A percentile compares a stretch with the other conserved stretches of the same genome.
These are phyloP conservation scores for Oenanthe oenanthe DNA, from an alignment of 2,113 vertebrate species.

Conservation along the genomic window DNA sequence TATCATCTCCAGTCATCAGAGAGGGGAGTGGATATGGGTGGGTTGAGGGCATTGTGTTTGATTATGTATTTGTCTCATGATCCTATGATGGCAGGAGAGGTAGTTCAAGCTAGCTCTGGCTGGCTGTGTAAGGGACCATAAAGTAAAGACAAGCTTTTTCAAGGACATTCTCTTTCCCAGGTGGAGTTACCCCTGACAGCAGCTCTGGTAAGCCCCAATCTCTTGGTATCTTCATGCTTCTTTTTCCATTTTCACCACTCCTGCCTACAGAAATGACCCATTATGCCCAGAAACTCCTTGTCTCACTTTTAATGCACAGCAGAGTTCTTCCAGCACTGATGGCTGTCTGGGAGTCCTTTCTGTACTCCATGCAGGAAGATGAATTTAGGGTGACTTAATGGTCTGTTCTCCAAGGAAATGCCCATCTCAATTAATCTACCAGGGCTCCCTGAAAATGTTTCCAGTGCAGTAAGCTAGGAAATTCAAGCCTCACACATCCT, in stretches of 20 bases:
- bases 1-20: neutral
- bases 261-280: neutral
- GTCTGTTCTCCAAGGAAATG: neutral
- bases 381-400: neutral
- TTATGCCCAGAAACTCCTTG: neutral
- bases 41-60: neutral
- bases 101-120: neutral
- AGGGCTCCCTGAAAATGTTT: neutral
- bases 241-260: neutral
- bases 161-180: constrained; percentile 50
- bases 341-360: neutral
- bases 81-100: neutral
- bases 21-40: fast-evolving
- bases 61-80: neutral
- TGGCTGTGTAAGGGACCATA: neutral
- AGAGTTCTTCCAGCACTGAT: neutral
- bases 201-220: constrained; percentile 23
- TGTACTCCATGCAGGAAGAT: neutral
- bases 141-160: neutral
- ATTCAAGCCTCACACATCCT: neutral
- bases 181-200: neutral
- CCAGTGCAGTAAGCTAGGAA: neutral
- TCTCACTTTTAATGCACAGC: neutral
- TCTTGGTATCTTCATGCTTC: neutral
- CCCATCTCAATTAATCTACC: neutral